Conservation (phyloP, 1,140 invertebrate species). For the Anastrepha obliqua region DNA sequence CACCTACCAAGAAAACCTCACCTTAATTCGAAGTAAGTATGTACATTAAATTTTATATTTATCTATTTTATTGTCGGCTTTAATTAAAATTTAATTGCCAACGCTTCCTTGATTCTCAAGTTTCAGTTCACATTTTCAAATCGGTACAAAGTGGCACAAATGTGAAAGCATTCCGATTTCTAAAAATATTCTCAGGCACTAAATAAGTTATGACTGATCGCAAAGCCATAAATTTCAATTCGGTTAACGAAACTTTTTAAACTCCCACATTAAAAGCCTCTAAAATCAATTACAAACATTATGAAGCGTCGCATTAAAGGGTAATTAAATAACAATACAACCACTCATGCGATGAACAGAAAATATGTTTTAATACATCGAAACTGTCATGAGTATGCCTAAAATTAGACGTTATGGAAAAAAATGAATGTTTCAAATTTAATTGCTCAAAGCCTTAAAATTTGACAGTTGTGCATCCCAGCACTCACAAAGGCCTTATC, state of each 20-base stretch:
- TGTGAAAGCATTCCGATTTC: neutral
- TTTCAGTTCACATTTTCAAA: neutral
- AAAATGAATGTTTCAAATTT: conserved; percentile 25
- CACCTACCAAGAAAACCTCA: neutral
- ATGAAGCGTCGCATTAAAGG: conserved; percentile 14
- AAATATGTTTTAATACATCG: neutral
- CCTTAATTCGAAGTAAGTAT: neutral
- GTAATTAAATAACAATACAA: conserved; percentile 39
- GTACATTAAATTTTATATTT: neutral
- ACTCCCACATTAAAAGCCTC: neutral
- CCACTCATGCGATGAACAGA: neutral
- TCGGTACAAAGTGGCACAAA: neutral
- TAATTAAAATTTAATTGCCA: neutral
- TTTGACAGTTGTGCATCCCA: neutral
- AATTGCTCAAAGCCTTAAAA: conserved; percentile 19
- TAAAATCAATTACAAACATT: conserved; percentile 29
- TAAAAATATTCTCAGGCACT: conserved; percentile 20
- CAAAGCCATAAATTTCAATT: neutral
- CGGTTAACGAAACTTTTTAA: no score
- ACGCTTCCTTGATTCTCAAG: neutral
- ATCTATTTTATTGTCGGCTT: conserved; percentile 9
- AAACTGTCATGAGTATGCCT: conserved; percentile 14
- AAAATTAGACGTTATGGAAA: neutral
- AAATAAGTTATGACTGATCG: conserved; percentile 7
- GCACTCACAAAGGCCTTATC: neutral